A percentile compares a stretch with the other conserved stretches of the same genome.
phyloP scores from a whole-genome alignment of 2,888 invertebrate genomes.

The Chrysina gloriosa region DNA sequence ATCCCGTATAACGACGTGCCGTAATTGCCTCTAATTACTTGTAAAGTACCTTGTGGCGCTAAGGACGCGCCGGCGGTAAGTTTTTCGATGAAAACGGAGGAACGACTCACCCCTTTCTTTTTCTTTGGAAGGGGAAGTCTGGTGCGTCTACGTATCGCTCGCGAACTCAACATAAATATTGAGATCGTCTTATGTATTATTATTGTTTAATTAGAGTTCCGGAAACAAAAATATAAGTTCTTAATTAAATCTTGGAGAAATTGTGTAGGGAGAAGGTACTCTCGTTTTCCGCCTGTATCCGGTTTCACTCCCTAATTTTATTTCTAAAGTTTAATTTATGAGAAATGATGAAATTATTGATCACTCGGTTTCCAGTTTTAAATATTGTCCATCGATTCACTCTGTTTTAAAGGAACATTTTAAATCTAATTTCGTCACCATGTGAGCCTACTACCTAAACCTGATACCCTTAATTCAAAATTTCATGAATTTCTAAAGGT shows the following conservation, averaged over 20 bases:
- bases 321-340: background rate
- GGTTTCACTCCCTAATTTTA: too few species aligned
- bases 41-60: slow-evolving; percentile 68
- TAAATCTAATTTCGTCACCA: too few species aligned
- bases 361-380: too few species aligned
- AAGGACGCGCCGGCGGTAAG: slow-evolving; percentile 60
- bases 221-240: slow-evolving; percentile 60
- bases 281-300: background rate
- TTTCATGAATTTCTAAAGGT: too few species aligned
- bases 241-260: slow-evolving; percentile 58
- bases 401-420: too few species aligned
- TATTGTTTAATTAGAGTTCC: slow-evolving; percentile 63
- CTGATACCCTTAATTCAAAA: too few species aligned
- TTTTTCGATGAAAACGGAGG: slow-evolving; percentile 45
- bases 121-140: background rate
- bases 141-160: slow-evolving; percentile 16
- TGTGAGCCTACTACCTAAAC: too few species aligned
- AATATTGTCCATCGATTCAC: too few species aligned
- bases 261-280: background rate
- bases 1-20: slow-evolving; percentile 64
- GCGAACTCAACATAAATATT: slow-evolving; percentile 43
- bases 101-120: slow-evolving; percentile 37
- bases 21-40: slow-evolving; percentile 68
- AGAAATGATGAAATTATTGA: too few species aligned
- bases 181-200: slow-evolving; percentile 51